Evolutionary conservation across 2,113 vertebrate genomes (phyloP), one percentile per base, ranked within the genome.

Genomic region (Carollia perspicillata): DNA sequence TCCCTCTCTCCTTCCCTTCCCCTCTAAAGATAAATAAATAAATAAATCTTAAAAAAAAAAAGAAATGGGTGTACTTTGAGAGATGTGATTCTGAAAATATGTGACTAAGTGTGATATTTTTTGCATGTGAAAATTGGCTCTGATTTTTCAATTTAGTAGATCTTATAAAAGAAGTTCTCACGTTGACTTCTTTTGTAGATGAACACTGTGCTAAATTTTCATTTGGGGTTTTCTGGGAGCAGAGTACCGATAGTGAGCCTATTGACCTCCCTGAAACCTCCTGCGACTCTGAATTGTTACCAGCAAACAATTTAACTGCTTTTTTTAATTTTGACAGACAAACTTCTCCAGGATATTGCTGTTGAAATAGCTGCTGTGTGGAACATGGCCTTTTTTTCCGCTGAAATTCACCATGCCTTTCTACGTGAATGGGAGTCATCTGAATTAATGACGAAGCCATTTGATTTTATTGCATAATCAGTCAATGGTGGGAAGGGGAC

Each of bases 401-500:
- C 28, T 30, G 69, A 92, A 84, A 87, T 93, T 78, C 93, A 63
- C 69, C 47, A 37, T n/a, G 84, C 68, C 86, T 79, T 96, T 93
- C 72, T 63, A 68, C 30, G 87, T 63, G 53, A 78, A 78, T 17
- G 69, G 14, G 33, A 65, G 37, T 95, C 87, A 49, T 69, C 55
- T 72, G 91, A 95, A 93, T 93, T 89, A 95, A 91, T 91, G 92
- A 94, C 74, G 17, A 66, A 40, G 26, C 2, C 26, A 42, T 78
- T 86, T 22, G 7, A 42, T 53, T 89, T 95, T 92, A 94, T 51
- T 89, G 74, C n/a, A 20, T 90, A 90, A 95, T 96, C 95, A 90
- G 92, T 94, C 95, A 87, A 44, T 80, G 26, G 78, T 86, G 79
- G 74, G 47, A 49, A 86, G 47, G 44, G 30, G 47, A 74, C 17